Base-by-base conservation (phyloP, 2,797 vertebrate species). In the Halcyon leucocephala region DNA sequence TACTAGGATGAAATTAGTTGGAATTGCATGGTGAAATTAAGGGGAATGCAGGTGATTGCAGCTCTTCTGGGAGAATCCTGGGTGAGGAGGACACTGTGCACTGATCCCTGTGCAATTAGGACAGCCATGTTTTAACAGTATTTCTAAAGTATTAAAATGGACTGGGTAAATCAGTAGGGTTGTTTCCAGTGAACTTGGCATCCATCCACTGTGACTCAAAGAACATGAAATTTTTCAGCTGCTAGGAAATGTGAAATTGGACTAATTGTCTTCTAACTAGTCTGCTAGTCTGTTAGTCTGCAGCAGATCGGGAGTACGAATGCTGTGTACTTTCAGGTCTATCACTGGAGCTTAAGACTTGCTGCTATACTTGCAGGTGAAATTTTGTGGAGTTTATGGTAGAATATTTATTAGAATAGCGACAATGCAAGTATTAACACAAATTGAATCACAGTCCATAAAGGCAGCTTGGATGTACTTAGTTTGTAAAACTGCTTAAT, bases 1-100 rank as follows among this genome's bases (percentile, higher is more conserved):
- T 98, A 98, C 98, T 97, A 98, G 98, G 98, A 98, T 99, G 98
- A 98, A 99, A 99, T 99, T 99, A 99, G 98, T 99, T 98, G 98
- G 97, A 98, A 98, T 98, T 98, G 98, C 98, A 98, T 97, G 98
- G 98, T 97, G 97, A 98, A 98, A 98, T 98, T 98, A 98, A 97
- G 96, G 97, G 97, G 98, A 98, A 98, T 98, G 97, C 98, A 98
- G 98, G 98, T 98, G 98, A 98, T 98, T 98, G 97, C 97, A 98
- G 97, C 97, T 98, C 98, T 98, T 98, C 97, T 98, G 98, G 98
- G 98, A 99, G 97, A 98, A 97, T 98, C 97, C 97, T 97, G 98
- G 98, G 98, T 98, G 98, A 98, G 98, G 97, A 97, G 98, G 97
- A 98, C 97, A 96, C 96, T 96, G 98, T 97, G 98, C 95, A 94